Conservation (phyloP, 1,140 invertebrate species). For the Dermatophagoides farinae region DNA sequence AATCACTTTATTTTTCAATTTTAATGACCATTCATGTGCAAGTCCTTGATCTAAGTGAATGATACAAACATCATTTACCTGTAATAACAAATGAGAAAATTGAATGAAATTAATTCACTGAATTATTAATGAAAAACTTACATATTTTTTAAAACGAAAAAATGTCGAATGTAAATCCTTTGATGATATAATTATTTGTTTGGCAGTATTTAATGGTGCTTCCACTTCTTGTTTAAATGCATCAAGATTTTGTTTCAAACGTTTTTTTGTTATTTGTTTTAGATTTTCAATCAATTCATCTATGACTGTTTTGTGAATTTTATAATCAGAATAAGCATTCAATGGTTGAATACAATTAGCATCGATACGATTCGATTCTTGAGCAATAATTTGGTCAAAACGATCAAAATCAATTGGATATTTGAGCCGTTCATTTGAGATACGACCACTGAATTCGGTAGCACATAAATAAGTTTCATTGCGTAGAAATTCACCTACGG, state of each 20-base stretch:
- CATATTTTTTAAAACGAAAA: background rate
- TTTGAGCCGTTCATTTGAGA: background rate
- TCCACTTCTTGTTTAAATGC: conserved; percentile 2
- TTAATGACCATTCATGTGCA: background rate
- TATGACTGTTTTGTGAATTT: background rate
- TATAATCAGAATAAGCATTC: background rate
- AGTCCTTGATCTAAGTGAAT: background rate
- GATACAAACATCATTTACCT: too few species aligned
- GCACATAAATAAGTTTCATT: background rate
- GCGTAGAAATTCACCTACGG: background rate
- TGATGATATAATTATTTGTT: background rate
- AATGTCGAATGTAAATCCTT: background rate
- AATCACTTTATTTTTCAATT: background rate
- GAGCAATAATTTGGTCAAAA: background rate
- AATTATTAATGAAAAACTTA: background rate
- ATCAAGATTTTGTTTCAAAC: background rate
- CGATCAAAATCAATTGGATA: conserved; percentile 2
- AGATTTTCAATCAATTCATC: background rate
- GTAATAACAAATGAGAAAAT: too few species aligned
- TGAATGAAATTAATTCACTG: too few species aligned
- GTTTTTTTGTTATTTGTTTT: background rate
- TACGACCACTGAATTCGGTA: background rate
- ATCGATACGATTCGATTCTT: background rate
- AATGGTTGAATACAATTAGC: background rate
- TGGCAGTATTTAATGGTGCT: background rate